Percentiles rank a stretch among this genome's conserved stretches.
Evolutionary conservation across 1,140 invertebrate genomes (phyloP).

Genomic region (Lepidurus arcticus): DNA sequence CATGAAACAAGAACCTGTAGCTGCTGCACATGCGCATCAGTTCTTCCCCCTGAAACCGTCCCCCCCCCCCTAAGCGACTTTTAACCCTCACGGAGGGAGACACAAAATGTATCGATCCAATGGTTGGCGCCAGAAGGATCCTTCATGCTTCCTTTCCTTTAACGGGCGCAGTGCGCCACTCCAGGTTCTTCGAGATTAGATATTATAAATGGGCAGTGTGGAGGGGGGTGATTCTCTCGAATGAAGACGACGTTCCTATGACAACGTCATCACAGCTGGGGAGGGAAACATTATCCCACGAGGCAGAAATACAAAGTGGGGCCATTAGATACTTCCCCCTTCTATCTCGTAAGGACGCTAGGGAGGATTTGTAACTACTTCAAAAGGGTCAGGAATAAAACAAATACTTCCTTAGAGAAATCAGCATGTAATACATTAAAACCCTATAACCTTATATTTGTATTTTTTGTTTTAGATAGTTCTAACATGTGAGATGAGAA

Average conservation of each 20-base stretch:
- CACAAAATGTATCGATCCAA: not conserved
- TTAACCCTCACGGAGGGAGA: not conserved
- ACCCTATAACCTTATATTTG: not conserved
- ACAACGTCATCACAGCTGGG: not conserved
- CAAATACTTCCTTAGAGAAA: not conserved
- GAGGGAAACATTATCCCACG: not conserved
- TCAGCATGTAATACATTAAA: not conserved
- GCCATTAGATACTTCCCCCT: not conserved
- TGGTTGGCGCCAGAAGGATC: not conserved
- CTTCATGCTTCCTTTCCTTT: not conserved
- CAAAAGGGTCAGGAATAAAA: not conserved
- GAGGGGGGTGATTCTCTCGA: not conserved
- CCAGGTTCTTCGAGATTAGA: not conserved
- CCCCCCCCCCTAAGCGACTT: not conserved
- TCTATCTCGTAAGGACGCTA: not conserved
- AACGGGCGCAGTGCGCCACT: not conserved
- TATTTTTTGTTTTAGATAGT: not conserved
- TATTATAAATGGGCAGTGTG: not conserved
- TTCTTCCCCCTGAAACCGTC: not conserved
- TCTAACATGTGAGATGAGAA: not conserved
- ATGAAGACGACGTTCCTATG: not conserved
- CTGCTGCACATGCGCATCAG: not conserved
- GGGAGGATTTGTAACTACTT: not conserved
- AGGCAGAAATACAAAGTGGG: conserved; percentile 2
- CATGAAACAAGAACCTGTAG: not conserved